These are phyloP conservation scores for Scaptomyza montana DNA, from an alignment of 1,140 invertebrate genomes.

Conservation along the genomic window DNA sequence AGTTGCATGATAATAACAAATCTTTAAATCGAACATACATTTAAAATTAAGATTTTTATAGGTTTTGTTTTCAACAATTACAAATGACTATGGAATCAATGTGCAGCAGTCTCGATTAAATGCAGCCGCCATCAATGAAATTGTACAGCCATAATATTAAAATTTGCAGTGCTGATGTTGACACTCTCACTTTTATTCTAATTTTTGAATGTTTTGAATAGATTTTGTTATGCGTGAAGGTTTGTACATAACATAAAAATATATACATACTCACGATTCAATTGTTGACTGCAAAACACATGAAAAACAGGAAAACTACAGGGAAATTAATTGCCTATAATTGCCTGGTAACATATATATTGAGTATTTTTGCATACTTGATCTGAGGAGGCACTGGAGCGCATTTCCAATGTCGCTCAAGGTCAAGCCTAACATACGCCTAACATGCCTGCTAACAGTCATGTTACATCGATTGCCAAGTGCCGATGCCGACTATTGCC, in stretches of 20 bases:
- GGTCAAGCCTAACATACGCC: constrained; percentile 54
- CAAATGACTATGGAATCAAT: constrained; percentile 1
- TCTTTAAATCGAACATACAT: background rate
- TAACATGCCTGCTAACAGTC: constrained; percentile 48
- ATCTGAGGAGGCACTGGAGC: constrained; percentile 31
- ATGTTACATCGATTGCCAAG: background rate
- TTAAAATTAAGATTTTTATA: no score
- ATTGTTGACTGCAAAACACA: constrained; percentile 2
- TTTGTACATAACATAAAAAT: no score
- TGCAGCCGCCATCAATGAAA: constrained; percentile 1
- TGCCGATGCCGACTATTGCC: constrained; percentile 7
- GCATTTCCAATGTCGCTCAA: constrained; percentile 70
- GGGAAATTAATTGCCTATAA: constrained; percentile 46
- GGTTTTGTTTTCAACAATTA: background rate
- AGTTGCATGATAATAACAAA: background rate
- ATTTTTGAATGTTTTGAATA: background rate
- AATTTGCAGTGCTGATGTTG: constrained; percentile 14
- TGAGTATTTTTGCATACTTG: constrained; percentile 55
- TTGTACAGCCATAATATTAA: constrained; percentile 2
- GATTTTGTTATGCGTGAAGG: background rate
- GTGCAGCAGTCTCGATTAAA: constrained; percentile 6
- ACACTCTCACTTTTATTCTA: constrained; percentile 29
- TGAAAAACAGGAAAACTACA: constrained; percentile 30
- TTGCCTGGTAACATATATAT: constrained; percentile 11
- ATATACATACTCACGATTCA: background rate